Percentiles rank a stretch among this genome's conserved stretches.
phyloP scores from a whole-genome alignment of 2,888 invertebrate species.

The Clitarchus hookeri region DNA sequence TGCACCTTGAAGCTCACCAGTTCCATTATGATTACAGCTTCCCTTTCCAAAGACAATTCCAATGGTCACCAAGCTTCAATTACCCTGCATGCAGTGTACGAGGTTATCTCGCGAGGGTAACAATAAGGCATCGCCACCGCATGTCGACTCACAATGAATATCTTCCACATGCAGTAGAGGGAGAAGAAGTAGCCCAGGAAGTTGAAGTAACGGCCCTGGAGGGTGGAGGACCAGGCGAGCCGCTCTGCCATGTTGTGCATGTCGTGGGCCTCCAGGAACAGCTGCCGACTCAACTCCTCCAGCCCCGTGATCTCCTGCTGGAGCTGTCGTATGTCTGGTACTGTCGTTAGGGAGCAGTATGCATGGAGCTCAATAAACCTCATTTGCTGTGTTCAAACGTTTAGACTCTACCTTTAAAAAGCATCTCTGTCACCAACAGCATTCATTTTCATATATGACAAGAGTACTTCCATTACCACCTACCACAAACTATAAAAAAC shows the following conservation, averaged over 20 bases:
- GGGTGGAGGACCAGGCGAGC: conserved; percentile 92
- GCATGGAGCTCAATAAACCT: too few relatives aligned
- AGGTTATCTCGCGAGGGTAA: too few relatives aligned
- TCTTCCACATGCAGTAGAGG: conserved; percentile 97
- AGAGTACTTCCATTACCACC: too few relatives aligned
- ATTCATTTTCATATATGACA: too few relatives aligned
- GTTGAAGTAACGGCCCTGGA: conserved; percentile 98
- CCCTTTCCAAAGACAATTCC: too few relatives aligned
- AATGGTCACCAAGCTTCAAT: too few relatives aligned
- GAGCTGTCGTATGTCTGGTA: conserved; percentile 75
- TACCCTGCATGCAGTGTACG: too few relatives aligned
- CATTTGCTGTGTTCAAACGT: background rate
- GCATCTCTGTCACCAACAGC: background rate
- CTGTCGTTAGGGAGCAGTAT: background rate
- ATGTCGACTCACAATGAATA: conserved; percentile 84
- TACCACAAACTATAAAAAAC: too few relatives aligned
- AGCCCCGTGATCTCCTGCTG: conserved; percentile 83
- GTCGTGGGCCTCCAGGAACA: conserved; percentile 96
- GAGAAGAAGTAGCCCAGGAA: conserved; percentile 98
- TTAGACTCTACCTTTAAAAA: background rate
- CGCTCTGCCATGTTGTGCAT: conserved; percentile 89
- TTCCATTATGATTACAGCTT: too few relatives aligned
- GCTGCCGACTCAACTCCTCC: conserved; percentile 90
- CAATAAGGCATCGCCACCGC: too few relatives aligned
- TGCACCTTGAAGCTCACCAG: too few relatives aligned